These are phyloP conservation scores for Plectus sambesii DNA, from an alignment of 1,140 invertebrate species.

Conservation along the genomic window DNA sequence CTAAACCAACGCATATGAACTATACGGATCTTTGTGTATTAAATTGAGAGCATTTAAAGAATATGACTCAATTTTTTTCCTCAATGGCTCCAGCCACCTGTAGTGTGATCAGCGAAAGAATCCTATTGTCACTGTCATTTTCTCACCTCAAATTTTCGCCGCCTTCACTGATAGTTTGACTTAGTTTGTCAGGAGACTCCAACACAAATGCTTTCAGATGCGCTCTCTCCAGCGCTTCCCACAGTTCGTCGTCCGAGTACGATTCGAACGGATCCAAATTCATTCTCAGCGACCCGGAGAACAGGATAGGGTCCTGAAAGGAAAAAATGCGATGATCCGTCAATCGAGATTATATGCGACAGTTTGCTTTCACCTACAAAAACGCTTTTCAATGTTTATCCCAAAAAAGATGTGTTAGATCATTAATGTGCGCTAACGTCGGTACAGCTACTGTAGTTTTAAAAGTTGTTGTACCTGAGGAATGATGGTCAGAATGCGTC, in stretches of 20 bases:
- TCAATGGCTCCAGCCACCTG: not conserved
- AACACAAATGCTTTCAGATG: slow-evolving; percentile 41
- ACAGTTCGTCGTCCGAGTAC: slow-evolving; percentile 53
- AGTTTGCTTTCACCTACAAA: too few species aligned
- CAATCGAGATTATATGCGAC: too few species aligned
- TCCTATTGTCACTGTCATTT: too few species aligned
- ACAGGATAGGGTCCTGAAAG: slow-evolving; percentile 51
- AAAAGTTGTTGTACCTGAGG: slow-evolving; percentile 46
- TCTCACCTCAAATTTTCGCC: slow-evolving; percentile 49
- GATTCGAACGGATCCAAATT: slow-evolving; percentile 58
- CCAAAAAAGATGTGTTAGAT: too few species aligned
- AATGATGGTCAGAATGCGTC: slow-evolving; percentile 51
- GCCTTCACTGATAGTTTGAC: slow-evolving; percentile 37
- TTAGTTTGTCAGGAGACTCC: slow-evolving; percentile 18
- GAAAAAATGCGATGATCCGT: slow-evolving; percentile 2
- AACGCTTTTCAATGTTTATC: too few species aligned
- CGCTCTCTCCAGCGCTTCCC: slow-evolving; percentile 57
- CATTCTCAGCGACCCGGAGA: slow-evolving; percentile 48
- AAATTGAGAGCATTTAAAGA: not conserved
- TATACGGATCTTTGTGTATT: too few species aligned
- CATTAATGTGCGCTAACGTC: too few species aligned
- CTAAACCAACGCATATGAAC: too few species aligned
- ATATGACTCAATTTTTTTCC: not conserved
- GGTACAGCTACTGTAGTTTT: too few species aligned
- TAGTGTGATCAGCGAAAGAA: not conserved